Evolutionary conservation across 2,113 vertebrate species (phyloP).

Genomic region (Zosterops japonicus): DNA sequence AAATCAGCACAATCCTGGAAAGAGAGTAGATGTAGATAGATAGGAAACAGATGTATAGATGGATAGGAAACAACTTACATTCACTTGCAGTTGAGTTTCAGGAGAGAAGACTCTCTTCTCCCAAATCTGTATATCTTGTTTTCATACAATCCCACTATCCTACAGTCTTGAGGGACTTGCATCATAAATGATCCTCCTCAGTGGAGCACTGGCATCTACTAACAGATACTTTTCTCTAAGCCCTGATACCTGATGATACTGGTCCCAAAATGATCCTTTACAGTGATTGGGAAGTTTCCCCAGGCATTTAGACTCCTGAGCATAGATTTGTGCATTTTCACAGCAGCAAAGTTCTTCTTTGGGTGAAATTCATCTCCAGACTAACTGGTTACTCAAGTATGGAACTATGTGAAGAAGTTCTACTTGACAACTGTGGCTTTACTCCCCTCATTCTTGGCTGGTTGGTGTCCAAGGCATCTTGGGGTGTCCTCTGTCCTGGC

Average conservation of each 20-base stretch:
- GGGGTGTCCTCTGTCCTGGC: neutral
- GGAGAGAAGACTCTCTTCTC: neutral
- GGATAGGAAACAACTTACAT: neutral
- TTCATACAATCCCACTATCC: neutral
- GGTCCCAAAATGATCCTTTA: neutral
- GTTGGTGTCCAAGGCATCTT: neutral
- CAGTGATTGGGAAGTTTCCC: neutral
- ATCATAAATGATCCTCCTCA: neutral
- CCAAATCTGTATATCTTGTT: neutral
- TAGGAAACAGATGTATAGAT: neutral
- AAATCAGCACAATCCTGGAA: neutral
- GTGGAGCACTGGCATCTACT: neutral
- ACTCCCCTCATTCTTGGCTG: neutral
- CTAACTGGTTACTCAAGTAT: neutral
- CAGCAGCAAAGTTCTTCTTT: neutral
- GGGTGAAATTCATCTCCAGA: neutral
- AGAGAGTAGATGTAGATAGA: neutral
- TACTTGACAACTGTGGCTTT: rapidly evolving
- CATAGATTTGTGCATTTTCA: neutral
- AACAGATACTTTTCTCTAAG: neutral
- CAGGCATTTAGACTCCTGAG: neutral
- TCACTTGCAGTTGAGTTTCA: neutral
- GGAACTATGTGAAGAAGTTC: neutral
- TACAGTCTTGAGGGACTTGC: neutral
- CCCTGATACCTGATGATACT: neutral